phyloP scores from a whole-genome alignment of 2,113 vertebrate species.

The Varanus salvator region DNA sequence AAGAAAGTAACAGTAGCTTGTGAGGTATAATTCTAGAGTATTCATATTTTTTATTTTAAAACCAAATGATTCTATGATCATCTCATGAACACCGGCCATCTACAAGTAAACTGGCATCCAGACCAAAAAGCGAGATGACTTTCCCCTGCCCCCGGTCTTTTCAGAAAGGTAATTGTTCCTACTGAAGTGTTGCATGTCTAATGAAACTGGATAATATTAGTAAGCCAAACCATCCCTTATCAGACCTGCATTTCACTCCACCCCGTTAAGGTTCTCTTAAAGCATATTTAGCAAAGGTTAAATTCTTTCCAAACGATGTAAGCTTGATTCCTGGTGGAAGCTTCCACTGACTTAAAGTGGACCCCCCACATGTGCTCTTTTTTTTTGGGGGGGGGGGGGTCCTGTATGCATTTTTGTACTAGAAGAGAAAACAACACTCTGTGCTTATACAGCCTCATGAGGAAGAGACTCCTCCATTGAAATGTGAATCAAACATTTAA shows the following conservation, averaged over 20 bases:
- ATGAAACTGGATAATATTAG: slow-evolving; percentile 59
- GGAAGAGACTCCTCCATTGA: slow-evolving; percentile 66
- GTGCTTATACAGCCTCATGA: slow-evolving; percentile 61
- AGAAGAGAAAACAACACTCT: slow-evolving; percentile 50
- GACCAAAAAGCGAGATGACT: slow-evolving; percentile 37
- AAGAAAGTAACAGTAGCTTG: slow-evolving; percentile 63
- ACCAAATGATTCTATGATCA: not conserved
- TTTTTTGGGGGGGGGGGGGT: slow-evolving; percentile 45
- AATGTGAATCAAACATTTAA: slow-evolving; percentile 59
- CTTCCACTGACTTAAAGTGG: slow-evolving; percentile 65
- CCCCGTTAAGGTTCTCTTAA: slow-evolving; percentile 35
- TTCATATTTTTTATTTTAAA: not conserved
- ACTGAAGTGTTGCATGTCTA: slow-evolving; percentile 57
- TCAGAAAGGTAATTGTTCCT: slow-evolving; percentile 47
- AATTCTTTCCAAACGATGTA: slow-evolving; percentile 63
- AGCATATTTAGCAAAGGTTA: slow-evolving; percentile 67
- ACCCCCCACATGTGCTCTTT: slow-evolving; percentile 61
- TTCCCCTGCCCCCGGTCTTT: slow-evolving; percentile 64
- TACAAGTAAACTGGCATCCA: slow-evolving; percentile 75
- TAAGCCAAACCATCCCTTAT: slow-evolving; percentile 65
- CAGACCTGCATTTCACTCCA: slow-evolving; percentile 46
- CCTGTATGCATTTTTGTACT: slow-evolving; percentile 52
- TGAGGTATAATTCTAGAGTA: slow-evolving; percentile 69
- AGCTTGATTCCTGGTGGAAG: slow-evolving; percentile 45
- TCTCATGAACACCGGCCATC: slow-evolving; percentile 75